Conservation (phyloP, 2,113 vertebrate species). For the Percina caprodes region DNA sequence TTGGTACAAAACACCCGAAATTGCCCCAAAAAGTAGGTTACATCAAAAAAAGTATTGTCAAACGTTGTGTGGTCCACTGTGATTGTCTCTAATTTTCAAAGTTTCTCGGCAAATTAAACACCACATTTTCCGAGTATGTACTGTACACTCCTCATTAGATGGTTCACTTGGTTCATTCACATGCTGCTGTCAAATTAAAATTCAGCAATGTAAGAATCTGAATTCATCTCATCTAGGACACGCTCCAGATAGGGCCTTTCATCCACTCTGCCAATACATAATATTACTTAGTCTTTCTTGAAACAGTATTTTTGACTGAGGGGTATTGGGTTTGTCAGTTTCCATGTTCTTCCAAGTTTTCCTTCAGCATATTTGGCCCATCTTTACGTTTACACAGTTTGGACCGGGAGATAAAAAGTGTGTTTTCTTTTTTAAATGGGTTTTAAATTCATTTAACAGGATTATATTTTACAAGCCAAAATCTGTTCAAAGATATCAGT, state of each 20-base stretch:
- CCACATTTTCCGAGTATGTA: background rate
- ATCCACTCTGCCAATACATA: conserved; percentile 10
- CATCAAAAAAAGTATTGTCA: background rate
- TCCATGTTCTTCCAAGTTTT: conserved; percentile 20
- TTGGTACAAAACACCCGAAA: conserved; percentile 11
- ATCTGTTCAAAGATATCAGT: conserved; percentile 23
- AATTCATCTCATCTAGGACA: conserved; percentile 45
- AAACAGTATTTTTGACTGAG: background rate
- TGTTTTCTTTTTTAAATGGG: background rate
- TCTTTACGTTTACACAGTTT: conserved; percentile 14
- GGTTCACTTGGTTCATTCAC: conserved; percentile 41
- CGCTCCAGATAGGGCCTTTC: conserved; percentile 17
- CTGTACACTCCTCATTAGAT: conserved; percentile 48
- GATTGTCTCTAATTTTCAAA: background rate
- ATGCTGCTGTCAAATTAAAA: conserved; percentile 51
- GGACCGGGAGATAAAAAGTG: background rate
- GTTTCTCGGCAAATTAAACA: background rate
- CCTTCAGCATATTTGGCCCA: conserved; percentile 2
- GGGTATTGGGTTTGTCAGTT: conserved; percentile 15
- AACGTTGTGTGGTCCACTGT: background rate
- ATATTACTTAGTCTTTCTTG: background rate
- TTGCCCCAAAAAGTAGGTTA: conserved; percentile 4
- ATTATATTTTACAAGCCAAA: conserved; percentile 39
- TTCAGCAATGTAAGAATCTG: conserved; percentile 37
- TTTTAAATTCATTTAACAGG: conserved; percentile 35